A percentile compares a stretch with the other conserved stretches of the same genome.
phyloP scores from a whole-genome alignment of 2,888 invertebrate genomes.

The Agonopterix alstromeriana region DNA sequence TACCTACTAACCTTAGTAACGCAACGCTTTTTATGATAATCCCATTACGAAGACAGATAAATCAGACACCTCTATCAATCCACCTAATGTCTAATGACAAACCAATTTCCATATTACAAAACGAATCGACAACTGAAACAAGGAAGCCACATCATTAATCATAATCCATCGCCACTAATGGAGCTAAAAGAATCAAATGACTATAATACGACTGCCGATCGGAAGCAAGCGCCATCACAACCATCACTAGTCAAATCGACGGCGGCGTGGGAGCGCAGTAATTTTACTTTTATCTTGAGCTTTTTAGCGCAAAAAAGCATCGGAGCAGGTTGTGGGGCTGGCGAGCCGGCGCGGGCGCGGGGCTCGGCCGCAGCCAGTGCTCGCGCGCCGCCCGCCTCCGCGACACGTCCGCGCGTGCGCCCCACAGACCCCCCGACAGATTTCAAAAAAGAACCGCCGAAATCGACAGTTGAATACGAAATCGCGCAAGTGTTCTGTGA shows the following conservation, averaged over 20 bases:
- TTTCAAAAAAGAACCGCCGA: constrained; percentile 23
- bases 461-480: constrained; percentile 13
- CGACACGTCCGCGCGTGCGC: constrained; percentile 24
- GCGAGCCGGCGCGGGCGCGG: constrained; percentile 21
- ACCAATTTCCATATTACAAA: not conserved
- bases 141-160: constrained; percentile 3
- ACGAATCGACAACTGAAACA: not conserved
- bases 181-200: constrained; percentile 1
- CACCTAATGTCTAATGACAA: constrained; percentile 1
- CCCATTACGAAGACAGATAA: constrained; percentile 4
- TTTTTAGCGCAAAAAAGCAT: constrained; percentile 61
- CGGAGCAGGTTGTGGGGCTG: constrained; percentile 42
- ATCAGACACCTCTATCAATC: not conserved
- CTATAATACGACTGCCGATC: not conserved
- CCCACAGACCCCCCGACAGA: constrained; percentile 8
- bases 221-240: not conserved
- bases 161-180: constrained; percentile 3
- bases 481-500: constrained; percentile 11
- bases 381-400: constrained; percentile 40
- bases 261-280: constrained; percentile 50
- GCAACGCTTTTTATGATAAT: not conserved
- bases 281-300: constrained; percentile 53
- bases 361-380: constrained; percentile 31
- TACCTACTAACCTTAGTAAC: not conserved
- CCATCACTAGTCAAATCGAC: not conserved